Evolutionary conservation across 2,113 vertebrate species (phyloP).

Genomic region (Gorilla gorilla): DNA sequence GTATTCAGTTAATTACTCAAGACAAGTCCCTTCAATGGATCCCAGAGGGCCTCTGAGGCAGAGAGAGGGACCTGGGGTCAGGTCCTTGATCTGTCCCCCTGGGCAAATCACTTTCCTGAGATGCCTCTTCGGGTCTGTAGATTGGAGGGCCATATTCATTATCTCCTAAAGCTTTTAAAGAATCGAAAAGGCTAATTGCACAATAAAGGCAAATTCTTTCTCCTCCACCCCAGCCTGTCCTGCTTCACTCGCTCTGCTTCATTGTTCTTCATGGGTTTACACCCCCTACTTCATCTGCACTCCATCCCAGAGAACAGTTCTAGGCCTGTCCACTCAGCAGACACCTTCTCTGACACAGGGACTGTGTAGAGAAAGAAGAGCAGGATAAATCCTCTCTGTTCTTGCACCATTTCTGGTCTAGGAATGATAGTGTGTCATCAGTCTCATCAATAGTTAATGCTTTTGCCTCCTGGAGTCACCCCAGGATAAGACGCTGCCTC

Average conservation of each 20-base stretch:
- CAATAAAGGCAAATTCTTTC: not conserved
- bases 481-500: not conserved
- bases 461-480: not conserved
- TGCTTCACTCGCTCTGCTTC: not conserved
- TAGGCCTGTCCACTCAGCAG: not conserved
- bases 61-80: not conserved
- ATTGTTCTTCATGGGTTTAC: not conserved
- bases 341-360: not conserved
- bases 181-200: not conserved
- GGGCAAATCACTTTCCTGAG: not conserved
- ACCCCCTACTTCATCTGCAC: not conserved
- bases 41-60: not conserved
- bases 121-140: not conserved
- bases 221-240: not conserved
- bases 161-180: not conserved
- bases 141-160: not conserved
- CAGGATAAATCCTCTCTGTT: not conserved
- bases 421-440: not conserved
- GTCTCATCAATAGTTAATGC: not conserved
- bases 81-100: no score
- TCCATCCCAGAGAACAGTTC: not conserved
- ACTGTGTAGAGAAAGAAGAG: rapidly evolving
- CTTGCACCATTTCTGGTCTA: not conserved
- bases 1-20: not conserved
- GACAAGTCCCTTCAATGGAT: not conserved